A percentile compares a stretch with the other conserved stretches of the same genome.
Conservation (phyloP, 2,888 invertebrate species). For the Hemicrepidius hirtus region DNA sequence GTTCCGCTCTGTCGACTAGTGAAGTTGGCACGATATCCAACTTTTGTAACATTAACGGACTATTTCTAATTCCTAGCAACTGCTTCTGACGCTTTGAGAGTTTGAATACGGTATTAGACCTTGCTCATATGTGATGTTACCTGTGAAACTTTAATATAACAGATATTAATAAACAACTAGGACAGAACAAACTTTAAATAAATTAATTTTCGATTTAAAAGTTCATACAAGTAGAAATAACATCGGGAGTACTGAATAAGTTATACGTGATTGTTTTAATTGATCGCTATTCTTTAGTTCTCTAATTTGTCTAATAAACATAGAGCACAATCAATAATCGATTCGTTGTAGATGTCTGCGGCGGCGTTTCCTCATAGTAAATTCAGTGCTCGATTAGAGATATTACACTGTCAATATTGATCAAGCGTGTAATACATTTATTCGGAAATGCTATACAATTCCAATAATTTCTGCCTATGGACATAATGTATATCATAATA, state of each 20-base stretch:
- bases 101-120: neutral
- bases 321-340: constrained; percentile 20
- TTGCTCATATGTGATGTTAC: too few species aligned
- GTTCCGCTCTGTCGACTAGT: constrained; percentile 13
- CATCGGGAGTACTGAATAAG: too few species aligned
- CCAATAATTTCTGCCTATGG: constrained; percentile 1
- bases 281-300: neutral
- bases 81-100: neutral
- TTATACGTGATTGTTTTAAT: neutral
- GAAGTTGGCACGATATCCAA: constrained; percentile 23
- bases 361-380: constrained; percentile 13
- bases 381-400: constrained; percentile 32
- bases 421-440: constrained; percentile 26
- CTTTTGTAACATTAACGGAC: constrained; percentile 10
- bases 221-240: too few species aligned
- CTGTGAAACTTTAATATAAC: too few species aligned
- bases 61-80: constrained; percentile 3
- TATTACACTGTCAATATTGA: constrained; percentile 38
- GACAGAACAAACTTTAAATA: too few species aligned
- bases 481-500: constrained; percentile 4
- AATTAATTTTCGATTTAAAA: too few species aligned
- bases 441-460: constrained; percentile 16
- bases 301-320: neutral
- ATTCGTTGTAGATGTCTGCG: neutral
- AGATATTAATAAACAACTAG: too few species aligned